A percentile compares a stretch with the other conserved stretches of the same genome.
These are phyloP conservation scores for Empis livida DNA, from an alignment of 2,888 invertebrate species.

Conservation along the genomic window DNA sequence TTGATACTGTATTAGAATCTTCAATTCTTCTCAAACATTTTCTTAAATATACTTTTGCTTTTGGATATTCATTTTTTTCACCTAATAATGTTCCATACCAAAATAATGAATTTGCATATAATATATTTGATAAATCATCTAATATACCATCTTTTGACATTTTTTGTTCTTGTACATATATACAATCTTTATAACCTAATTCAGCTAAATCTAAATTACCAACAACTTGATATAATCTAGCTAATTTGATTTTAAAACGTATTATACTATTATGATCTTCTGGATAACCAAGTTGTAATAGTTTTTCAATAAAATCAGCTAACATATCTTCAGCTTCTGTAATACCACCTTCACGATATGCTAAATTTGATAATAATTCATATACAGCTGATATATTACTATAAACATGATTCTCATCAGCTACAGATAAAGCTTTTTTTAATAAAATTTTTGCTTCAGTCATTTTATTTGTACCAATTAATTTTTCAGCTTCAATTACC, in stretches of 20 bases:
- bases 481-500: constrained; percentile 12
- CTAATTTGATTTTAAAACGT: constrained; percentile 35
- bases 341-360: constrained; percentile 31
- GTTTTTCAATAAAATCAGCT: constrained; percentile 33
- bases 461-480: constrained; percentile 18
- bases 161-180: constrained; percentile 30
- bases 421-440: constrained; percentile 31
- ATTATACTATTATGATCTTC: constrained; percentile 33
- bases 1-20: constrained; percentile 32
- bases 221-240: constrained; percentile 33
- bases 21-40: constrained; percentile 31
- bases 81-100: constrained; percentile 38
- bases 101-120: constrained; percentile 35
- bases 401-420: constrained; percentile 30
- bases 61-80: constrained; percentile 18
- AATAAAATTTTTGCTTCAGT: constrained; percentile 32
- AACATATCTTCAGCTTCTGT: constrained; percentile 32
- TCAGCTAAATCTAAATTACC: constrained; percentile 32
- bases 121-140: constrained; percentile 32
- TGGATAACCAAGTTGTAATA: constrained; percentile 27
- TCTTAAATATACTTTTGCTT: constrained; percentile 30
- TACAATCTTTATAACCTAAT: constrained; percentile 35
- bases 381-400: constrained; percentile 22
- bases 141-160: constrained; percentile 25
- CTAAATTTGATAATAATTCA: constrained; percentile 35